These are phyloP conservation scores for Smutsia gigantea DNA, from an alignment of 2,797 vertebrate species.

Conservation along the genomic window DNA sequence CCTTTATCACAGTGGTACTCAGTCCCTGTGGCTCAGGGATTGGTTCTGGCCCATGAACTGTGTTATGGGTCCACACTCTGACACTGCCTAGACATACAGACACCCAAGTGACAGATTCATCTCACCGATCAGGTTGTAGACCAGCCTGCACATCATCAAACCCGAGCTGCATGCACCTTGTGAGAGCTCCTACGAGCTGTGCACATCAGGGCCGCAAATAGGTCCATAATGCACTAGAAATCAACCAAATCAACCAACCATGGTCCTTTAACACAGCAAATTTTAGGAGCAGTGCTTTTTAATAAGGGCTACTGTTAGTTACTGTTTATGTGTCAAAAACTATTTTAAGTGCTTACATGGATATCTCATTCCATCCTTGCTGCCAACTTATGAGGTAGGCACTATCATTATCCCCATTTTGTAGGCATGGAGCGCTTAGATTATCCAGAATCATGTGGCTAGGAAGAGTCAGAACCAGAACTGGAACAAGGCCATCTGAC, in stretches of 20 bases:
- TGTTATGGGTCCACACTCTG: not conserved
- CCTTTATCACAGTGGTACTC: not conserved
- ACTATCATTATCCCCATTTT: not conserved
- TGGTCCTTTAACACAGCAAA: not conserved
- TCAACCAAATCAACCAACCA: not conserved
- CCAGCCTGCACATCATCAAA: not conserved
- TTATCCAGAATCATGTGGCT: not conserved
- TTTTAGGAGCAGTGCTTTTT: not conserved
- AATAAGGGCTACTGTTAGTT: not conserved
- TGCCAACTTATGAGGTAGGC: not conserved
- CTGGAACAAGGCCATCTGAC: not conserved
- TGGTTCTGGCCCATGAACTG: not conserved
- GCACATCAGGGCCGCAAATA: not conserved
- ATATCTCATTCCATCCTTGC: not conserved
- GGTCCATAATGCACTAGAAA: not conserved
- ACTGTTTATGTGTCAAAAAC: not conserved
- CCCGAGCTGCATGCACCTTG: not conserved
- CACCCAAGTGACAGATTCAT: not conserved
- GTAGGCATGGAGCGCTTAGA: not conserved
- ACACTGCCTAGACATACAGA: not conserved
- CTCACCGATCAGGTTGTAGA: not conserved
- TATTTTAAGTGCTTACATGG: not conserved
- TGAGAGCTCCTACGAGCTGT: not conserved
- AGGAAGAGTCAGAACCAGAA: not conserved
- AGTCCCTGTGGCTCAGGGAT: not conserved